These are phyloP conservation scores for Agonum fuliginosum DNA, from an alignment of 2,888 invertebrate genomes.

Conservation along the genomic window DNA sequence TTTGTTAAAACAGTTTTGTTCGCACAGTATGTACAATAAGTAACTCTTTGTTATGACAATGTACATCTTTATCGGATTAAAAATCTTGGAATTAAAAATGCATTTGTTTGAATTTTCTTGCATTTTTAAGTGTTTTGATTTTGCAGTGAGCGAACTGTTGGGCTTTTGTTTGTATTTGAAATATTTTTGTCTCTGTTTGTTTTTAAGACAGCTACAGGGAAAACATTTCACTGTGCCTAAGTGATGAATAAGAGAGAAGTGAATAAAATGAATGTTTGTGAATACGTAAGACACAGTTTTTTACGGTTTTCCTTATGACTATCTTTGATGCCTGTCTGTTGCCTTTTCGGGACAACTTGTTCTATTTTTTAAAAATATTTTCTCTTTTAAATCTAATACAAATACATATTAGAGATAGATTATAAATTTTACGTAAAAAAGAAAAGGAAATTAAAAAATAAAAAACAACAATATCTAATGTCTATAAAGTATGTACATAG, in stretches of 20 bases:
- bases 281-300: constrained; percentile 36
- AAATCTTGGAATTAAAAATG: constrained; percentile 25
- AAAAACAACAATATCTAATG: constrained; percentile 45
- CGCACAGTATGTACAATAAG: constrained; percentile 51
- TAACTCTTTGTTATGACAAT: constrained; percentile 36
- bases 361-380: constrained; percentile 37
- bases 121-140: constrained; percentile 1
- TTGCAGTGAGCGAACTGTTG: constrained; percentile 31
- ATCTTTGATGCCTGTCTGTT: constrained; percentile 40
- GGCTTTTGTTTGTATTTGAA: constrained; percentile 41
- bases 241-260: constrained; percentile 12
- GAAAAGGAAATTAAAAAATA: constrained; percentile 34
- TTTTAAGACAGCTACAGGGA: constrained; percentile 38
- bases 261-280: constrained; percentile 1
- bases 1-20: constrained; percentile 47
- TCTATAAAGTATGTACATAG: constrained; percentile 41
- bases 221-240: not conserved
- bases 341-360: constrained; percentile 7
- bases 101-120: constrained; percentile 18
- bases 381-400: constrained; percentile 47
- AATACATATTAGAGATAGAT: constrained; percentile 46
- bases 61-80: constrained; percentile 33
- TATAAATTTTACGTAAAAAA: constrained; percentile 52
- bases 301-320: not conserved
- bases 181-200: constrained; percentile 10